A percentile compares a stretch with the other conserved stretches of the same genome.
Evolutionary conservation across 2,113 vertebrate genomes (phyloP).

Genomic region (Fulica atra): DNA sequence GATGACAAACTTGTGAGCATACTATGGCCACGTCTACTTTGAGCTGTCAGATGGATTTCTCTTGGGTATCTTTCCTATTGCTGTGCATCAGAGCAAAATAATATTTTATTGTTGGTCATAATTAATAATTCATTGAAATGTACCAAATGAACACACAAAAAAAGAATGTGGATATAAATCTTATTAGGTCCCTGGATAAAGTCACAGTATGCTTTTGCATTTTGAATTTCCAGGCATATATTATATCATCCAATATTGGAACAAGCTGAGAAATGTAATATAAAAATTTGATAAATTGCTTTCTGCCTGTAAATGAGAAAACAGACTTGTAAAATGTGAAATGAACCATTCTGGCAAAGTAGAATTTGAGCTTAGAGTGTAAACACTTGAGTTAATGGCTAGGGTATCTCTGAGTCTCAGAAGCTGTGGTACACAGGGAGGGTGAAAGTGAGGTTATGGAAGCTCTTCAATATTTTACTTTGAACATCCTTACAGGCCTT

Average conservation of each 20-base stretch:
- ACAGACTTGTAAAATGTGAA: constrained; percentile 83
- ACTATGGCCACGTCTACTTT: constrained; percentile 62
- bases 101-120: constrained; percentile 80
- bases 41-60: constrained; percentile 76
- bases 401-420: constrained; percentile 79
- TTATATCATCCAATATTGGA: constrained; percentile 75
- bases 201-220: constrained; percentile 65
- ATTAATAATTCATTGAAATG: constrained; percentile 86
- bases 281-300: constrained; percentile 80
- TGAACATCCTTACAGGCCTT: constrained; percentile 88
- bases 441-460: constrained; percentile 94
- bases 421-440: constrained; percentile 83
- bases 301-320: constrained; percentile 81
- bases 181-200: constrained; percentile 75
- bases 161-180: constrained; percentile 73
- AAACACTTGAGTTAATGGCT: constrained; percentile 87
- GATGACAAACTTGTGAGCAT: constrained; percentile 60
- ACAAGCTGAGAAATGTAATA: constrained; percentile 76
- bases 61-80: constrained; percentile 67
- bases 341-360: constrained; percentile 82
- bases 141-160: constrained; percentile 72
- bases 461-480: constrained; percentile 92
- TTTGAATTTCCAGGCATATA: constrained; percentile 67
- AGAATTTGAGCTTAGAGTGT: constrained; percentile 83
- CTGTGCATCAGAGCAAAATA: constrained; percentile 80